Conservation (phyloP, 2,113 vertebrate species). For the Ameiurus melas region DNA sequence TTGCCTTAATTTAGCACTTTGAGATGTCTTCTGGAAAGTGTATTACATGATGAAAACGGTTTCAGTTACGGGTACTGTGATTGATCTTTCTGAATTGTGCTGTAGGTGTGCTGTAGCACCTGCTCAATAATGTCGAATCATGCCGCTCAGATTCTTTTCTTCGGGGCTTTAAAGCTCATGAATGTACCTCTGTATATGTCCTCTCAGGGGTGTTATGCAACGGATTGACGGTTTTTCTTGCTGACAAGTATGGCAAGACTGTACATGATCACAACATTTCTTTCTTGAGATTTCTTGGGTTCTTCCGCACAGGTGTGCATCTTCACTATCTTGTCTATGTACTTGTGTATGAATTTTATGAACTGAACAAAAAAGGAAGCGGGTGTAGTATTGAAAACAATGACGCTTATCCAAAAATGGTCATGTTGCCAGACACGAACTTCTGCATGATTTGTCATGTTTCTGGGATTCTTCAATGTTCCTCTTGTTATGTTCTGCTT, state of each 20-base stretch:
- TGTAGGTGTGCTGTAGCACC: background rate
- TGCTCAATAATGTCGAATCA: background rate
- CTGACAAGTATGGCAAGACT: background rate
- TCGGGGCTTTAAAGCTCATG: background rate
- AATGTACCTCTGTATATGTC: background rate
- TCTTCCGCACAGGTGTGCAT: background rate
- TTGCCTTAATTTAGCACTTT: background rate
- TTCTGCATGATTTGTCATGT: background rate
- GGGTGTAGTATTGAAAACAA: background rate
- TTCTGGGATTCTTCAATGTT: background rate
- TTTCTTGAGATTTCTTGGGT: background rate
- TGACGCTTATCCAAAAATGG: background rate
- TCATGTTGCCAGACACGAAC: background rate
- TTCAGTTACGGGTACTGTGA: background rate
- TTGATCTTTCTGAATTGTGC: background rate
- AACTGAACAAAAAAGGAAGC: background rate
- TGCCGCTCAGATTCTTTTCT: background rate
- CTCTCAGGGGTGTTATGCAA: background rate
- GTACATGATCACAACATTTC: background rate
- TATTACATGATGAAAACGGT: background rate
- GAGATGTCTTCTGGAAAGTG: background rate
- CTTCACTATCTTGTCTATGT: background rate
- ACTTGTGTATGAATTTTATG: background rate
- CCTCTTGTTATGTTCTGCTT: slow-evolving; percentile 2
- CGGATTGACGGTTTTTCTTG: background rate